Evolutionary conservation across 1,140 invertebrate species (phyloP), one percentile per base, ranked within the genome.

Genomic region (Cherax quadricarinatus): DNA sequence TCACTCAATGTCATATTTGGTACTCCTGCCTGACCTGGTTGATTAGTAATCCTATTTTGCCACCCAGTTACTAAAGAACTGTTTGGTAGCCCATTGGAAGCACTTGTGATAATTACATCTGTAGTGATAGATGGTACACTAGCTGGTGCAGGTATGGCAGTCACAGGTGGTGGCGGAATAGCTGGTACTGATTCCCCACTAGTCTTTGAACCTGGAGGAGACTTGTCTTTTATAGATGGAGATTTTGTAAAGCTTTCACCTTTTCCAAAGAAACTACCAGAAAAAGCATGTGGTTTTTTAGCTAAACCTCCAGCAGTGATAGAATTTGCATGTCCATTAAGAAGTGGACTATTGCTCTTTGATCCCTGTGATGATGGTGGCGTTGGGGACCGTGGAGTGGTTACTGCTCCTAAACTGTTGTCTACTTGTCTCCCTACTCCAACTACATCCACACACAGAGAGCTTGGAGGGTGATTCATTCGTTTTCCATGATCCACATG

Each of bases 291-390:
- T 30, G 85, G 80, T 66, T 85, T 88, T 0, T 84, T 70, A 9
- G 85, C 51, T 48, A 88, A 51, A n/a, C n/a, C 53, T 30, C 57
- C 53, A n/a, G 57, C 24, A n/a, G 81, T n/a, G 18, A 92, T 41
- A 3, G 91, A 57, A n/a, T 70, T 91, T n/a, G 92, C 93, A 70
- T 93, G 92, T 62, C 93, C 93, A 89, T 94, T 94, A 78, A 94
- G 93, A 24, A 94, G 82, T 9, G 93, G 93, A 57, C 93, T 94
- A 62, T 94, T 94, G 62, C 93, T 94, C 82, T 94, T 94, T 51
- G 89, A 91, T n/a, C 92, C 93, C 62, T 93, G 87, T 4, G 93
- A 94, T 18, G 92, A 94, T 41, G 91, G 88, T 21, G 93, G 92
- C 14, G 92, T 90, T 12, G 92, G 92, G 53, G 92, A 91, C 21